Evolutionary conservation across 2,888 invertebrate genomes (phyloP), one percentile per base, ranked within the genome.

Genomic region (Sericinus montela): DNA sequence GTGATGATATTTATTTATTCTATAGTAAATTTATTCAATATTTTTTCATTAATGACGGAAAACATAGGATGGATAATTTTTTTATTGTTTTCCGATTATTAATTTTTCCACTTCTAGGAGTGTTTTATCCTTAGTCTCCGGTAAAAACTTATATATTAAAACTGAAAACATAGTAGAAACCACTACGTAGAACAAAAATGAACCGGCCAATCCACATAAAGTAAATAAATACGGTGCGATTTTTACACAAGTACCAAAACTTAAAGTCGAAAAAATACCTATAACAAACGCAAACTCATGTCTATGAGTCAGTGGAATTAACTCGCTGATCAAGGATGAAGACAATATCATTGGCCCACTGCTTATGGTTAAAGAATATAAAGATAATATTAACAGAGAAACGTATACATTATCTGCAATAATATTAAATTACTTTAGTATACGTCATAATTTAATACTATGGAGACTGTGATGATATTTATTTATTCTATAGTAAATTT

Each of bases 261-360:
- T 11, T 6, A 32, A 32, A 32, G 3, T 32, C 6, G 11, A 4
- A 1, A 32, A 32, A 32, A 30, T 6, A 11, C 13, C 30, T 1
- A 30, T 6, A 5, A 30, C 11, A 6, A 30, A 30, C 11, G 48
- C 30, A 25, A 48, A 48, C 6, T 5, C 14, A 25, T 43, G 30
- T 34, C 48, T 43, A 29, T 43, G 7, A 9, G 48, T 43, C 10
- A 48, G 13, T 2, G 48, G 48, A 32, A 43, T 43, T 0, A 48
- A 32, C 10, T 48, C 48, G 23, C 48, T 48, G n/a, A 41, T 45
- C 11, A 51, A 42, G 10, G 51, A 46, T 34, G 42, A 30, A 16
- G 43, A 29, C 48, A 48, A 38, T 30, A 48, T 48, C 23, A 43
- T 28, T 14, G 48, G 48, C 14, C 48, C 48, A 16, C 42, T 38